Evolutionary conservation across 30 jellyfish, hydroid and myxozoan species (phyloP), one percentile per base, ranked within the genome.

Genomic region (Cassiopea andromeda): DNA sequence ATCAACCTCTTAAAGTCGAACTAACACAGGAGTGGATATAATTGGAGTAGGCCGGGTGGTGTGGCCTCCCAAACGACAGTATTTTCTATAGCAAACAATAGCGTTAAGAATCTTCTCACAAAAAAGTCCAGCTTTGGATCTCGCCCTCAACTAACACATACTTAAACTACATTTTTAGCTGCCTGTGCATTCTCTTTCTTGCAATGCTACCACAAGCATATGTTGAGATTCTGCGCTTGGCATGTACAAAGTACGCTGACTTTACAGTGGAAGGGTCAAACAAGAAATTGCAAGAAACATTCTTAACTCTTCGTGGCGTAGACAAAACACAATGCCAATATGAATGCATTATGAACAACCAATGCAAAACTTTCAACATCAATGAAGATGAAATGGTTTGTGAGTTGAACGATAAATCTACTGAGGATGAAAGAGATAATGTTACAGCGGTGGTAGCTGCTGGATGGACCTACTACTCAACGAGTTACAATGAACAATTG

Each of bases 381-480:
- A 61, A 58, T 46, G 68, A 80, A 18, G 60, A 38, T 5, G 69
- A n/a, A 48, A 27, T 45, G 8, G 12, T 80, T 80, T 80, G 89
- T 60, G 78, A 80, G 46, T 38, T 80, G 69, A 80, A 80, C 38
- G 14, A 80, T 46, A 58, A 44, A 60, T 80, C 89, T 0, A 71
- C 71, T 14, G 78, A 80, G 66, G 79, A 80, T 47, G 49, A 1
- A 2, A 80, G 46, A 7, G 89, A 80, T 44, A 45, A 45, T 60
- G 79, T 46, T 27, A 58, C 19, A 2, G 60, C 89, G 1, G 79
- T n/a, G 1, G 75, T 19, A 13, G 78, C 77, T 1, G 46, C 38
- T 5, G 79, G 79, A 38, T 80, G 89, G 89, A 80, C 89, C n/a
- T 80, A 80, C 61, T 80, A 54, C 44, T 80, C 89, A 54, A 80